Percentiles rank a stretch among this genome's conserved stretches.
Evolutionary conservation across 2,888 invertebrate species (phyloP).

Genomic region (Schrankia costaestrigalis): DNA sequence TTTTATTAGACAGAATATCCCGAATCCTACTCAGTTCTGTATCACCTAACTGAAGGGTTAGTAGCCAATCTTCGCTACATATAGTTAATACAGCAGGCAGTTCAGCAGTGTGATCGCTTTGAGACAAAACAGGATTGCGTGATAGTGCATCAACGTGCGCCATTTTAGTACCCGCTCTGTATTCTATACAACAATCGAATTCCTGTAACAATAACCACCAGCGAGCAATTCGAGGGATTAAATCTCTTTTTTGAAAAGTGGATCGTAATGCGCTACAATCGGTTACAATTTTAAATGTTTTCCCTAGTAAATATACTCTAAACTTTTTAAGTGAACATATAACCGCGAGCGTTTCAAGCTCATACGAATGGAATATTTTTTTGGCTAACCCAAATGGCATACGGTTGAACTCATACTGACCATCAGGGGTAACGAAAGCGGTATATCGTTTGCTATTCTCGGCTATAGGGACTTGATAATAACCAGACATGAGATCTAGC

Average conservation of each 20-base stretch:
- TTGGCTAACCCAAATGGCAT: slow-evolving; percentile 33
- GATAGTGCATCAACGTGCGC: slow-evolving; percentile 2
- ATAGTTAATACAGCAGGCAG: neutral
- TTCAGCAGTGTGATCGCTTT: neutral
- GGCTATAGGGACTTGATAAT: slow-evolving; percentile 5
- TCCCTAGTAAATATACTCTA: neutral
- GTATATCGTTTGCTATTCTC: slow-evolving; percentile 20
- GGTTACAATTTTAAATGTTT: neutral
- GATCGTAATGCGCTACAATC: slow-evolving; percentile 1
- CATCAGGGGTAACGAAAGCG: slow-evolving; percentile 43
- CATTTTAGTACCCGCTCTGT: slow-evolving; percentile 1
- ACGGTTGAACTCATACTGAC: slow-evolving; percentile 40
- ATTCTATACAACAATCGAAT: slow-evolving; percentile 1
- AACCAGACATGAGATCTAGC: neutral
- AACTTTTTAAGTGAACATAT: neutral
- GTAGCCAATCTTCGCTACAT: slow-evolving; percentile 1
- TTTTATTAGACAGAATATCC: neutral
- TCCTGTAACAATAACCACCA: slow-evolving; percentile 4
- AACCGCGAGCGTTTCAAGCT: neutral
- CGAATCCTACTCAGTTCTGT: neutral
- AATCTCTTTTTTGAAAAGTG: neutral
- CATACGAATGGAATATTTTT: neutral
- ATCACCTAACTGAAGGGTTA: slow-evolving; percentile 1
- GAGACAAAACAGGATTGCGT: too few species aligned
- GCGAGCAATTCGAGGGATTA: slow-evolving; percentile 1